Evolutionary conservation across 2,888 invertebrate genomes (phyloP).

Genomic region (Falcaria lacertinaria): DNA sequence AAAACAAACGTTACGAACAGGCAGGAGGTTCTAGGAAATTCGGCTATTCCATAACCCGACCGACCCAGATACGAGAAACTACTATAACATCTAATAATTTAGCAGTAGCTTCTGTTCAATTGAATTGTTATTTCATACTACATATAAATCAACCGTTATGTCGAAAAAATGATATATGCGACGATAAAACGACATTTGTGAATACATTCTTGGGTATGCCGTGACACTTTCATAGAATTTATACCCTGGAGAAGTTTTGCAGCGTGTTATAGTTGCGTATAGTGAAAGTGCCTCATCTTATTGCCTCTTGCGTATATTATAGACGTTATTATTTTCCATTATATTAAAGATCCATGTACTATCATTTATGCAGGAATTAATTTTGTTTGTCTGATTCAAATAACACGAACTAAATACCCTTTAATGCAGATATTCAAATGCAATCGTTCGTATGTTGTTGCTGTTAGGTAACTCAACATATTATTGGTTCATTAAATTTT

Average conservation of each 20-base stretch:
- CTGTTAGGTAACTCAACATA: too few relatives aligned
- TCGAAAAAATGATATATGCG: slow-evolving; percentile 60
- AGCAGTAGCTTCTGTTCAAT: slow-evolving; percentile 28
- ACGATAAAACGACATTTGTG: slow-evolving; percentile 59
- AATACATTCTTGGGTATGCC: slow-evolving; percentile 49
- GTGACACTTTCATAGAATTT: slow-evolving; percentile 40
- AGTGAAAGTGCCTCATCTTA: slow-evolving; percentile 13
- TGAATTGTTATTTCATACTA: slow-evolving; percentile 52
- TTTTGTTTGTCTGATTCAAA: too few relatives aligned
- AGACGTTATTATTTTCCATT: too few relatives aligned
- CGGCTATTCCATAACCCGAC: slow-evolving; percentile 26
- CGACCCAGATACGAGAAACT: slow-evolving; percentile 26
- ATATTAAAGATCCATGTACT: too few relatives aligned
- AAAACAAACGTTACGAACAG: slow-evolving; percentile 44
- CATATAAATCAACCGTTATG: slow-evolving; percentile 57
- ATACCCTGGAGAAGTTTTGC: slow-evolving; percentile 19
- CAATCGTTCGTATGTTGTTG: too few relatives aligned
- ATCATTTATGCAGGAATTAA: too few relatives aligned
- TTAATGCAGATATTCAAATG: too few relatives aligned
- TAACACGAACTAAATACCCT: too few relatives aligned
- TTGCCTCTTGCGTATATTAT: not conserved
- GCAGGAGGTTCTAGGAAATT: slow-evolving; percentile 41
- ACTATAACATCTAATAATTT: slow-evolving; percentile 8
- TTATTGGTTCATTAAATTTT: too few relatives aligned
- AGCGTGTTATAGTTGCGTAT: slow-evolving; percentile 16